Conservation (phyloP, 2,113 vertebrate genomes). For the Acinonyx jubatus region DNA sequence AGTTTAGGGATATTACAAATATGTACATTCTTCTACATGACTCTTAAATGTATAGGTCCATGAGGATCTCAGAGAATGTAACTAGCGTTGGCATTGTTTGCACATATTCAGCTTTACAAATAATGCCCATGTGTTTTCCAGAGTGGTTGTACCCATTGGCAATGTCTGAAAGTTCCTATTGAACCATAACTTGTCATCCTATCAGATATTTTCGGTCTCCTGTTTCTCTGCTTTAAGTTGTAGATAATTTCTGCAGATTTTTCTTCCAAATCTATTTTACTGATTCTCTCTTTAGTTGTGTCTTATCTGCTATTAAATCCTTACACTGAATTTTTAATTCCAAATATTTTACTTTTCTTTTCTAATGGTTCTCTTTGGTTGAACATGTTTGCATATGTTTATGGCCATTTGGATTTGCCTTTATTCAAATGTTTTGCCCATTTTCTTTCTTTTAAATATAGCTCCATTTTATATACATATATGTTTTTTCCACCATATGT, state of each 20-base stretch:
- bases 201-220: neutral
- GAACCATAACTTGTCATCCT: neutral
- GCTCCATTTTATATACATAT: neutral
- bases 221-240: neutral
- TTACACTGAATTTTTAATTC: neutral
- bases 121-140: neutral
- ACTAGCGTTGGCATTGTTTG: neutral
- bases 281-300: neutral
- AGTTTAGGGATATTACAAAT: neutral
- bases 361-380: neutral
- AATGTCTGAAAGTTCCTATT: neutral
- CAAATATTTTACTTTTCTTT: neutral
- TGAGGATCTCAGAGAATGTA: neutral
- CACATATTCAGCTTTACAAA: neutral
- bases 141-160: neutral
- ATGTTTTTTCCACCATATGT: neutral
- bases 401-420: neutral
- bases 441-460: neutral
- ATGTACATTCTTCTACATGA: neutral
- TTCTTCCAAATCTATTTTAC: neutral
- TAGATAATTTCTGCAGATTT: neutral
- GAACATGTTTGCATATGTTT: neutral
- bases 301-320: neutral
- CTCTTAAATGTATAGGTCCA: neutral
- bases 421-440: neutral